Evolutionary conservation across 1,140 invertebrate genomes (phyloP).

Genomic region (Sweltsa coloradensis): DNA sequence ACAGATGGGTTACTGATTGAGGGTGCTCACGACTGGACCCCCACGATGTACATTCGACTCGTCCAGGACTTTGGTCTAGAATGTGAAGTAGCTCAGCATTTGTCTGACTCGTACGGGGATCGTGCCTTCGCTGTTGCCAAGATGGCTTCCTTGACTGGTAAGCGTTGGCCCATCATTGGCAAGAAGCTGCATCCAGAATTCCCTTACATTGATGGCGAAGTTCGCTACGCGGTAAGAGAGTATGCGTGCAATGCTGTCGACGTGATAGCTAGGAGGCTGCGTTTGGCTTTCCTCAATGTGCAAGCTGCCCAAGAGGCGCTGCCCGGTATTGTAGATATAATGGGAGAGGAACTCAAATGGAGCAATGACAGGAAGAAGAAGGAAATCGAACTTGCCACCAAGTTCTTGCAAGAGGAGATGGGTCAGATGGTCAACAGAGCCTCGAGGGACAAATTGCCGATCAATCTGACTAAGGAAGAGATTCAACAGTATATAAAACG

Average conservation of each 20-base stretch:
- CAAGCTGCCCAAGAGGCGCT: slow-evolving; percentile 93
- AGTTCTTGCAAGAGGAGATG: slow-evolving; percentile 92
- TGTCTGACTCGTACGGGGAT: slow-evolving; percentile 95
- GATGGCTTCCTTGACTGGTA: slow-evolving; percentile 88
- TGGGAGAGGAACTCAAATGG: slow-evolving; percentile 95
- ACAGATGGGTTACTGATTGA: slow-evolving; percentile 86
- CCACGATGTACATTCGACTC: slow-evolving; percentile 94
- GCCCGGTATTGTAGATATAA: slow-evolving; percentile 84
- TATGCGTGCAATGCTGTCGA: slow-evolving; percentile 95
- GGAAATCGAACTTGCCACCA: slow-evolving; percentile 64
- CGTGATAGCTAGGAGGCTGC: slow-evolving; percentile 84
- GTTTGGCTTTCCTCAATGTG: slow-evolving; percentile 93
- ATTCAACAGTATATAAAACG: slow-evolving; percentile 88
- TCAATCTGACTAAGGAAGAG: slow-evolving; percentile 91
- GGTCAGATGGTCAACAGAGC: slow-evolving; percentile 86
- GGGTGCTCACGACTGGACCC: slow-evolving; percentile 92
- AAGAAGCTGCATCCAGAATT: slow-evolving; percentile 94
- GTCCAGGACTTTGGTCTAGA: slow-evolving; percentile 87
- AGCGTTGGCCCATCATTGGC: slow-evolving; percentile 94
- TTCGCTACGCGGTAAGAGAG: slow-evolving; percentile 84
- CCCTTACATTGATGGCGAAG: slow-evolving; percentile 97
- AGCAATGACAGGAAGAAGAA: slow-evolving; percentile 64
- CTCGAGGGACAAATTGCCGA: slow-evolving; percentile 75
- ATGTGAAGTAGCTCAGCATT: slow-evolving; percentile 89
- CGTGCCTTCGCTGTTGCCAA: slow-evolving; percentile 95